These are phyloP conservation scores for Brenthis ino DNA, from an alignment of 2,888 invertebrate genomes.

Conservation along the genomic window DNA sequence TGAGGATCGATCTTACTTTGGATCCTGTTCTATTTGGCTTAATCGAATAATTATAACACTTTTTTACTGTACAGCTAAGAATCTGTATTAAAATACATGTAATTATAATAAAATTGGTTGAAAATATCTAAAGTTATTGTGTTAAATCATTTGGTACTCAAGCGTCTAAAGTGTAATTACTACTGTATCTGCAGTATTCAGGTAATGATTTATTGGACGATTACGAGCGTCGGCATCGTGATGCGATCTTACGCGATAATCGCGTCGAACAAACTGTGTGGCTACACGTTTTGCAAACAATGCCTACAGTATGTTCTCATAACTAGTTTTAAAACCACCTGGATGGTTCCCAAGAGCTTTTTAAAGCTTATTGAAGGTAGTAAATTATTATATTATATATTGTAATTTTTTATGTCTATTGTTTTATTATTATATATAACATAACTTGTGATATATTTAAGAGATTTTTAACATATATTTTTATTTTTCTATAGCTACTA, in stretches of 20 bases:
- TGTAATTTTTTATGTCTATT: no score
- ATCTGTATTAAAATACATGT: no score
- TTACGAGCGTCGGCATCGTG: constrained; percentile 27
- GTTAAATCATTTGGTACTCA: background rate
- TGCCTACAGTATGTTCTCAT: constrained; percentile 26
- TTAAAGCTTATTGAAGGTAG: background rate
- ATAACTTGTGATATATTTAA: no score
- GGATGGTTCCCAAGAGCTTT: background rate
- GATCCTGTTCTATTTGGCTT: no score
- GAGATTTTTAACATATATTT: no score
- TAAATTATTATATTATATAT: background rate
- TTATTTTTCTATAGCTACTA: no score
- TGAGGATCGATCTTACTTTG: no score
- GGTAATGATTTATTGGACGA: constrained; percentile 13
- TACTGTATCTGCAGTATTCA: background rate
- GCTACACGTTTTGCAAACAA: constrained; percentile 29
- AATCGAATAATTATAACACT: no score
- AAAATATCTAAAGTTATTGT: no score
- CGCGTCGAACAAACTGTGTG: constrained; percentile 20
- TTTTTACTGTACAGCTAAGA: no score
- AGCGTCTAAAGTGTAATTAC: background rate
- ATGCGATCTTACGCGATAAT: constrained; percentile 25
- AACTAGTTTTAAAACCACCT: constrained; percentile 1
- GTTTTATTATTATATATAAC: no score
- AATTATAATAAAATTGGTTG: no score